Conservation (phyloP, 2,113 vertebrate species). For the Bubalus kerabau region DNA sequence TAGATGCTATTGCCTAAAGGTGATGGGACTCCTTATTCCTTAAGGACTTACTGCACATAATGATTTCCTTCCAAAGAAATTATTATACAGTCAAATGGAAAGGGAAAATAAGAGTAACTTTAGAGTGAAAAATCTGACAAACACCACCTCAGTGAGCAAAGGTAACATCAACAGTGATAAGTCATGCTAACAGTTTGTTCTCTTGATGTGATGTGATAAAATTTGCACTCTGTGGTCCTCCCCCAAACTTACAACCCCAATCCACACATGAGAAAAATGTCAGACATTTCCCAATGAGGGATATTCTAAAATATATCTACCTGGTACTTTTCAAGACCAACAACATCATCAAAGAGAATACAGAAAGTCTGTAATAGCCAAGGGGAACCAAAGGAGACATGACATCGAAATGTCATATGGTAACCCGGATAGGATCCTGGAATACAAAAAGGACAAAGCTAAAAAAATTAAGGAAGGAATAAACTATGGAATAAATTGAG, state of each 20-base stretch:
- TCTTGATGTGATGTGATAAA: neutral
- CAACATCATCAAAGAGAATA: neutral
- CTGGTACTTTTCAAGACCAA: neutral
- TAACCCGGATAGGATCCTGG: neutral
- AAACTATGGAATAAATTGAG: neutral
- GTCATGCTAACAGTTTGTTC: neutral
- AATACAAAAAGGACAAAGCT: neutral
- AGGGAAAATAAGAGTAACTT: neutral
- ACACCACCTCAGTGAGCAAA: neutral
- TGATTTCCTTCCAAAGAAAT: neutral
- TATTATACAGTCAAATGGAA: neutral
- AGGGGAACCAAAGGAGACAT: neutral
- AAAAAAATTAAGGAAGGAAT: neutral
- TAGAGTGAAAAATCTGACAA: neutral
- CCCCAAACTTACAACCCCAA: neutral
- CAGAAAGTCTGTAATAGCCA: neutral
- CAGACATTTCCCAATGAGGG: neutral
- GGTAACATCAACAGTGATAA: neutral
- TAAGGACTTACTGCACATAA: too few relatives aligned
- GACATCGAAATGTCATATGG: neutral
- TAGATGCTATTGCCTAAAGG: neutral
- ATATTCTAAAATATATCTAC: neutral
- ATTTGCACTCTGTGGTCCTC: neutral
- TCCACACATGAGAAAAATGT: neutral
- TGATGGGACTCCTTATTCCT: neutral